These are phyloP conservation scores for Neomorphus geoffroyi DNA, from an alignment of 2,797 vertebrate species.

Conservation along the genomic window DNA sequence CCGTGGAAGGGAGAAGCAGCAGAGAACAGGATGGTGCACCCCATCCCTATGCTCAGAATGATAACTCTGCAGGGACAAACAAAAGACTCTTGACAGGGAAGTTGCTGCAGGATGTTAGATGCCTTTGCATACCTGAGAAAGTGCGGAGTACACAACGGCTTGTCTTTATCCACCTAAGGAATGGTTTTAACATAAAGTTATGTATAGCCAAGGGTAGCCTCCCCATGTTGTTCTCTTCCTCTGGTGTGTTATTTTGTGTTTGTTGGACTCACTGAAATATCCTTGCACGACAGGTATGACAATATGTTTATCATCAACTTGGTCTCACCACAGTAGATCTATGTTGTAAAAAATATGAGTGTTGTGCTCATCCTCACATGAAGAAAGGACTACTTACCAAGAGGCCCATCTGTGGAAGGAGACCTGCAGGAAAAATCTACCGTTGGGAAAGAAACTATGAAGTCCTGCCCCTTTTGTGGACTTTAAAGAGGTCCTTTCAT, in stretches of 20 bases:
- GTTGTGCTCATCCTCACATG: rapidly evolving
- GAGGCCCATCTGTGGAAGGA: not conserved
- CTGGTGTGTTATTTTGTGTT: not conserved
- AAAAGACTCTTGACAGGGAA: not conserved
- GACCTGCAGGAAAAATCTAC: not conserved
- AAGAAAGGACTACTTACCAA: not conserved
- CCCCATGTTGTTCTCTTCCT: rapidly evolving
- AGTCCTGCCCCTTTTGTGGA: not conserved
- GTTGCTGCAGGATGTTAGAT: not conserved
- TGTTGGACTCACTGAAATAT: not conserved
- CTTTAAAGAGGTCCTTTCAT: not conserved
- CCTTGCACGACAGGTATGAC: not conserved
- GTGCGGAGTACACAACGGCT: not conserved
- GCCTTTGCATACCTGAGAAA: not conserved
- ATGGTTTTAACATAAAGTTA: not conserved
- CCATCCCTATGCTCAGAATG: not conserved
- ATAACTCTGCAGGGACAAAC: not conserved
- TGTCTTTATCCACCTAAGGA: not conserved
- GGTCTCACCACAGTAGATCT: not conserved
- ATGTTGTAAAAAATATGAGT: not conserved
- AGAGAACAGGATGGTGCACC: rapidly evolving
- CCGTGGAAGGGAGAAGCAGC: rapidly evolving
- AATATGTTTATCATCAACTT: not conserved
- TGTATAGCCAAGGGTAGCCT: not conserved
- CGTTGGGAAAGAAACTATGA: not conserved